A percentile compares a stretch with the other conserved stretches of the same genome.
Conservation (phyloP, 2,797 vertebrate species). For the Peromyscus aztecus region DNA sequence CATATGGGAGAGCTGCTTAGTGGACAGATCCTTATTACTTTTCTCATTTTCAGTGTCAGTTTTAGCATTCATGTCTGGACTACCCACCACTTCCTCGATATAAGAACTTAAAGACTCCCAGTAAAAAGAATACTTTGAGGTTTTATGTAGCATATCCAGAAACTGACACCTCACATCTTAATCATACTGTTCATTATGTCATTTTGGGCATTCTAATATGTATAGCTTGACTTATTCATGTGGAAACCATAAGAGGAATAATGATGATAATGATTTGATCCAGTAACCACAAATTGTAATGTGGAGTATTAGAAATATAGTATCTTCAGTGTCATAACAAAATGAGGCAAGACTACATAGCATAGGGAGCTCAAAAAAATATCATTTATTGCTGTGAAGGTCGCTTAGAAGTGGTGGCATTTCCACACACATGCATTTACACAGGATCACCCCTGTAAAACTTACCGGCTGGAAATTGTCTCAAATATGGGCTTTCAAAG, state of each 20-base stretch:
- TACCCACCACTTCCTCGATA: neutral
- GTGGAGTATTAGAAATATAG: neutral
- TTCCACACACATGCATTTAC: neutral
- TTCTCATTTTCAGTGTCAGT: neutral
- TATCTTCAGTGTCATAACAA: neutral
- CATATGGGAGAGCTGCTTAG: neutral
- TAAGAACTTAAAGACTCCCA: neutral
- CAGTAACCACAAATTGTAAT: neutral
- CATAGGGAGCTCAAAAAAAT: neutral
- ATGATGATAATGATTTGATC: neutral
- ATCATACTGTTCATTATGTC: neutral
- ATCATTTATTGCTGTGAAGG: neutral
- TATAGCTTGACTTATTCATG: neutral
- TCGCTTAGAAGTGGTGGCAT: neutral
- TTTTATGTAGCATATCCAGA: neutral
- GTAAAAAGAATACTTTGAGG: neutral
- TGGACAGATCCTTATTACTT: too few species aligned
- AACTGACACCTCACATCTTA: neutral
- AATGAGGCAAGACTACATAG: neutral
- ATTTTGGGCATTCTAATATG: neutral
- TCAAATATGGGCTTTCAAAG: neutral
- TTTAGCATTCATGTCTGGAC: neutral
- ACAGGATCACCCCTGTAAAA: neutral
- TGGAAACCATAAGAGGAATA: neutral
- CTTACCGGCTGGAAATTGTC: neutral